Base-by-base conservation (phyloP, 2,888 invertebrate species). In the Pyralis farinalis region DNA sequence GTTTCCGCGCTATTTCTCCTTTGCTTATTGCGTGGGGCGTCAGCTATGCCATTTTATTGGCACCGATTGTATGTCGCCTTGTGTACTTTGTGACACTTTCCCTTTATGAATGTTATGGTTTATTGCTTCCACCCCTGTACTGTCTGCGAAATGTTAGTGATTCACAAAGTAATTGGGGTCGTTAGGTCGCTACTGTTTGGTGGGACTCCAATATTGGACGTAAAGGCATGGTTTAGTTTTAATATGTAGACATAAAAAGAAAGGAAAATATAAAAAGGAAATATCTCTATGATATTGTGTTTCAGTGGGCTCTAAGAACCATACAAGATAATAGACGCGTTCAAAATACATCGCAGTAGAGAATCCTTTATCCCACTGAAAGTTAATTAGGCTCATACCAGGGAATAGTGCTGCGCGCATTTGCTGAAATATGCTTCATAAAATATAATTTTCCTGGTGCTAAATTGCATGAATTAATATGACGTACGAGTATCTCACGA, bases 1-100 rank as follows among this genome's bases (percentile, higher is more conserved):
- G 79, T 83, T 84, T 83, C 82, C 76, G 76, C 78, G 81, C 76
- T 84, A 85, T 85, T 85, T 83, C 85, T 67, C 71, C 65, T 71
- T 66, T 63, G 76, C 79, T 85, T 84, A 85, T 85, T 86, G 81
- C 83, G 60, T 73, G 69, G 86, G 86, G 84, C 73, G 78, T 75
- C 65, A 68, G 64, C 67, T 68, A 57, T 63, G 75, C 74, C 72
- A 71, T 79, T 84, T 86, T 85, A 85, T 87, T 84, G 82, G 72
- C 82, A 75, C 77, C 85, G 77, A 84, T 87, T 85, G 80, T 82
- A 73, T 77, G 74, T 71, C 68, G 63, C 67, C 54, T 63, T 72
- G 73, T 76, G 66, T 71, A 73, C 71, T 73, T 68, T 65, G 70
- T 67, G 74, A 82, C 84, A 85, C 84, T 86, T 81, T 79, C 80